Evolutionary conservation across 2,113 vertebrate genomes (phyloP).

Genomic region (Perca flavescens): DNA sequence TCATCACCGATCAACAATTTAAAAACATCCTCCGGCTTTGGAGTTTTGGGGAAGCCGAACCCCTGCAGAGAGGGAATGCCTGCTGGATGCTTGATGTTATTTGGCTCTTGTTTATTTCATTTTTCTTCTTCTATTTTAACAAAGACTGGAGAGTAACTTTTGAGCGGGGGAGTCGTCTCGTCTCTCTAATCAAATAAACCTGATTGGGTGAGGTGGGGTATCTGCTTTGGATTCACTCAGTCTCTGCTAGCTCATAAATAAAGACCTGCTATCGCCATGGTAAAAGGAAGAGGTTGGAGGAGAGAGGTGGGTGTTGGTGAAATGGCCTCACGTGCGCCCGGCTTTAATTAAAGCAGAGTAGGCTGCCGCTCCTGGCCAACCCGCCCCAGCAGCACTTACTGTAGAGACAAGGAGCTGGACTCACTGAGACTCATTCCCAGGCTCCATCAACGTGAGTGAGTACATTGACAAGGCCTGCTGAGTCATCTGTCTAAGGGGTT

Average conservation of each 20-base stretch:
- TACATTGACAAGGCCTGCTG: slow-evolving; percentile 63
- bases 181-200: slow-evolving; percentile 39
- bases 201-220: slow-evolving; percentile 20
- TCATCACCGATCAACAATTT: slow-evolving; percentile 30
- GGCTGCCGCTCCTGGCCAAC: slow-evolving; percentile 49
- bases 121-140: slow-evolving; percentile 26
- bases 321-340: slow-evolving; percentile 36
- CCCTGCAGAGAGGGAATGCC: slow-evolving; percentile 48
- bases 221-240: slow-evolving; percentile 36
- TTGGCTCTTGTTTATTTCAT: slow-evolving; percentile 28
- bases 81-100: slow-evolving; percentile 40
- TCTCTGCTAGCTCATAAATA: slow-evolving; percentile 54
- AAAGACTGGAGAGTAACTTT: slow-evolving; percentile 25
- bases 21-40: slow-evolving; percentile 50
- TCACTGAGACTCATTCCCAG: slow-evolving; percentile 53
- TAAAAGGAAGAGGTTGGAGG: slow-evolving; percentile 2
- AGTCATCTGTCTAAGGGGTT: slow-evolving; percentile 76
- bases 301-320: slow-evolving; percentile 18
- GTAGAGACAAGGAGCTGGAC: slow-evolving; percentile 52
- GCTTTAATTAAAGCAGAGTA: slow-evolving; percentile 76
- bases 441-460: slow-evolving; percentile 74
- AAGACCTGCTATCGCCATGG: not conserved
- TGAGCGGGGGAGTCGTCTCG: slow-evolving; percentile 7
- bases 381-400: slow-evolving; percentile 61
- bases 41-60: slow-evolving; percentile 55